Percentiles rank a stretch among this genome's conserved stretches.
Evolutionary conservation across 2,113 vertebrate genomes (phyloP).

Genomic region (Paralichthys olivaceus): DNA sequence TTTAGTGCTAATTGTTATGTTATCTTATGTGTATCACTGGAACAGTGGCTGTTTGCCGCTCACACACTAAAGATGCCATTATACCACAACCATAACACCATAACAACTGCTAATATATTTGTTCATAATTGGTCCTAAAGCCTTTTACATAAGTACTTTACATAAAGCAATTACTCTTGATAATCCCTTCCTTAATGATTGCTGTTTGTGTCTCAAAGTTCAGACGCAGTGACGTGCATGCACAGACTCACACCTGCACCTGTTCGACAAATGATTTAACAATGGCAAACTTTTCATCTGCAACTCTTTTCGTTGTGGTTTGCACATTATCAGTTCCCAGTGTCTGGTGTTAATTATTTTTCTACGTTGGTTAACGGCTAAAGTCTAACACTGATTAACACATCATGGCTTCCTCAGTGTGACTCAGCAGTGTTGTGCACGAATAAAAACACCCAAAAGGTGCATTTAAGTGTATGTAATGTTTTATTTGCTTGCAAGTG

Average conservation of each 20-base stretch:
- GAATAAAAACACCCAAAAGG: conserved; percentile 3
- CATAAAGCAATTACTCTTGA: conserved; percentile 84
- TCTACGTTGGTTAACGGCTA: conserved; percentile 68
- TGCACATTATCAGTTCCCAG: conserved; percentile 60
- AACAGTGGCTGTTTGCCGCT: conserved; percentile 83
- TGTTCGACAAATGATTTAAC: conserved; percentile 19
- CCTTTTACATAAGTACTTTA: conserved; percentile 85
- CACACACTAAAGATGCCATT: conserved; percentile 84
- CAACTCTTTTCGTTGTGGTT: conserved; percentile 42
- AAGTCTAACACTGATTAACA: conserved; percentile 81
- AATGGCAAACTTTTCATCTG: conserved; percentile 23
- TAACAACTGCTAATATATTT: conserved; percentile 87
- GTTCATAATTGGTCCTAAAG: conserved; percentile 92
- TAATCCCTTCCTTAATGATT: conserved; percentile 85
- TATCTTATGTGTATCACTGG: conserved; percentile 71
- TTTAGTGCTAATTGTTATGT: conserved; percentile 8
- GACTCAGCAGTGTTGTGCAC: conserved; percentile 9
- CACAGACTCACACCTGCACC: conserved; percentile 1
- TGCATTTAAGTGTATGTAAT: not conserved
- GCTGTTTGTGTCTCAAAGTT: conserved; percentile 84
- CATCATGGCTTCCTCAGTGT: conserved; percentile 53
- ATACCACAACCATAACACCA: conserved; percentile 74
- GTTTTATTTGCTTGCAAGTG: conserved; percentile 9
- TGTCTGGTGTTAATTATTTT: conserved; percentile 81
- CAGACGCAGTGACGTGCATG: conserved; percentile 29